Base-by-base conservation (phyloP, 1,140 invertebrate species). In the Nixonia krombeini region DNA sequence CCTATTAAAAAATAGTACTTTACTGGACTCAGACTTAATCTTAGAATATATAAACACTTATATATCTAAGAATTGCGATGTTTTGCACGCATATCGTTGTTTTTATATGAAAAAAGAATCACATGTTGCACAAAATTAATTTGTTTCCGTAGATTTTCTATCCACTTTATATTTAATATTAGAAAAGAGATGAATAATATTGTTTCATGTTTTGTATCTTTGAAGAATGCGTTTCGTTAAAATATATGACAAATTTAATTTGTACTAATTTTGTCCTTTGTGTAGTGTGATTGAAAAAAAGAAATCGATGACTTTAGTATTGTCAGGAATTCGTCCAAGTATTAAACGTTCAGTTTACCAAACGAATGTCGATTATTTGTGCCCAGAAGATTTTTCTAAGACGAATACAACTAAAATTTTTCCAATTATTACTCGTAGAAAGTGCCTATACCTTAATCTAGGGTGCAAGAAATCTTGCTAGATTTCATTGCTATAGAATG, bases 391-490 rank as follows among this genome's bases (percentile, higher is more conserved):
- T n/a, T 37, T 33, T 44, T 52, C 21, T 25, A 26, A 38, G 15
- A 52, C 46, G 35, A 3, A 33, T 13, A 10, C 28, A 50, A 49
- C 10, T 51, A 13, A 42, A 61, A 5, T 51, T 56, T 56, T 47
- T 53, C 28, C 16, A 37, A 57, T 58, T 58, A 70, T 80, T 82
- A 80, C 73, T 79, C 69, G 74, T 84, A 82, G 81, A 81, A 83
- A 84, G 82, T 84, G 82, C 82, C 82, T 84, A 81, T 70, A 82
- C 71, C 70, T 75, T 74, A 71, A 74, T 68, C 53, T 76, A 78
- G 61, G 41, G 57, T 55, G 51, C 50, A 49, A 55, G 29, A 38
- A 47, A 53, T 52, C 16, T 62, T 23, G 29, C 17, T 37, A 50
- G 26, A 67, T 70, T 63, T 72, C 42, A 58, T 47, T 70, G 38